Evolutionary conservation across 2,113 vertebrate species (phyloP).

Genomic region (Verasper variegatus): DNA sequence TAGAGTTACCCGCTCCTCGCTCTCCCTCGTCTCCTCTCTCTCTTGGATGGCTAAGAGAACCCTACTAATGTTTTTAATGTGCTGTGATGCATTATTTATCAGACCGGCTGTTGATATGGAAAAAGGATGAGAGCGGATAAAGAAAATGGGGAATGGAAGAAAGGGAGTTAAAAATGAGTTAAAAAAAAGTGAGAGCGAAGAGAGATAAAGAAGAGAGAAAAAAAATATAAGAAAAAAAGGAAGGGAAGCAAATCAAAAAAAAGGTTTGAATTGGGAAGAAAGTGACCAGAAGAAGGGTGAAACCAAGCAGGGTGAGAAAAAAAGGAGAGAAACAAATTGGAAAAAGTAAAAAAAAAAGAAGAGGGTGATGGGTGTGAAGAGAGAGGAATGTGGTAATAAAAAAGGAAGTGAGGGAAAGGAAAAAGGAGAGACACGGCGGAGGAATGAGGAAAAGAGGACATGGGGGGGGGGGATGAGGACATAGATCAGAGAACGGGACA

Average conservation of each 20-base stretch:
- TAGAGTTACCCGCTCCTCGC: constrained; percentile 60
- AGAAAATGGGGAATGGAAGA: constrained; percentile 41
- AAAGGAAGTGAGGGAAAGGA: constrained; percentile 20
- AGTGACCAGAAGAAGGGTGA: constrained; percentile 13
- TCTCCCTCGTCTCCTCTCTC: constrained; percentile 56
- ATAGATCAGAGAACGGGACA: constrained; percentile 77
- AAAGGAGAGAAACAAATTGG: constrained; percentile 29
- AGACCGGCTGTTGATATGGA: constrained; percentile 80
- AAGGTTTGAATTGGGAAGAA: neutral
- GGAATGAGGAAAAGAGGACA: constrained; percentile 56
- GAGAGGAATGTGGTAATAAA: constrained; percentile 59
- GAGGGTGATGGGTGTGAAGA: constrained; percentile 10
- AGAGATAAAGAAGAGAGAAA: neutral
- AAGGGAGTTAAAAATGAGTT: constrained; percentile 52
- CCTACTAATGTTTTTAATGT: constrained; percentile 83
- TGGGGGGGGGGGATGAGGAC: constrained; percentile 62
- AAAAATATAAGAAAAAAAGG: neutral
- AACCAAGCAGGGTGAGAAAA: constrained; percentile 13
- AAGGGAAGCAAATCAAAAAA: constrained; percentile 27
- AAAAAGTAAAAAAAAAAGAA: constrained; percentile 28
- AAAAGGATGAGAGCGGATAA: constrained; percentile 57
- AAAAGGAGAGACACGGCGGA: constrained; percentile 20
- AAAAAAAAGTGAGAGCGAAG: constrained; percentile 6
- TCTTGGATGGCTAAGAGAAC: constrained; percentile 76
- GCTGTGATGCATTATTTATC: constrained; percentile 84